Conservation (phyloP, 2,113 vertebrate genomes). For the Dasypus novemcinctus region DNA sequence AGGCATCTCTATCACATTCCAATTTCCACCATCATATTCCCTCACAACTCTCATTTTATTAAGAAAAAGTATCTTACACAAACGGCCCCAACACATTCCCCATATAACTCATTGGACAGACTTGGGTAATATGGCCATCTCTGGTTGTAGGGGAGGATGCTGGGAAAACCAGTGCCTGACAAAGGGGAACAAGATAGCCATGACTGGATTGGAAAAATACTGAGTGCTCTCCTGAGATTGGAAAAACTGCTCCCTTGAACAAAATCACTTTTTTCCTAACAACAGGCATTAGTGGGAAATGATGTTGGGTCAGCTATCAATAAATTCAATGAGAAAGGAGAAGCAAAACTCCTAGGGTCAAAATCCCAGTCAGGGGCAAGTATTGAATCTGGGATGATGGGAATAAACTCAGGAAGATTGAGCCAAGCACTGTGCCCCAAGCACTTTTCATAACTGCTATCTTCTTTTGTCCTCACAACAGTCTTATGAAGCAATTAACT, state of each 20-base stretch:
- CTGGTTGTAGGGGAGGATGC: neutral
- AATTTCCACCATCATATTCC: neutral
- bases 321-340: slow-evolving; percentile 2
- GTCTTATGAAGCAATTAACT: neutral
- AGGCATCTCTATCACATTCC: neutral
- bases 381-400: neutral
- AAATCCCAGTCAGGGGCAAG: neutral
- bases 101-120: neutral
- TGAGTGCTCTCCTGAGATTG: neutral
- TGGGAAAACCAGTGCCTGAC: neutral
- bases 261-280: neutral
- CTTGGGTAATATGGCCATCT: neutral
- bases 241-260: neutral
- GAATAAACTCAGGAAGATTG: neutral
- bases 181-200: neutral
- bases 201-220: neutral
- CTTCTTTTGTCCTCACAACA: neutral
- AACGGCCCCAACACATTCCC: neutral
- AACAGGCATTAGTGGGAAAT: neutral
- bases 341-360: neutral
- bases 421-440: neutral
- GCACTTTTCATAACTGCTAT: neutral
- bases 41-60: neutral
- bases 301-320: neutral
- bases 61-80: neutral